Conservation (phyloP, 2,888 invertebrate genomes). For the Dugesia japonica region DNA sequence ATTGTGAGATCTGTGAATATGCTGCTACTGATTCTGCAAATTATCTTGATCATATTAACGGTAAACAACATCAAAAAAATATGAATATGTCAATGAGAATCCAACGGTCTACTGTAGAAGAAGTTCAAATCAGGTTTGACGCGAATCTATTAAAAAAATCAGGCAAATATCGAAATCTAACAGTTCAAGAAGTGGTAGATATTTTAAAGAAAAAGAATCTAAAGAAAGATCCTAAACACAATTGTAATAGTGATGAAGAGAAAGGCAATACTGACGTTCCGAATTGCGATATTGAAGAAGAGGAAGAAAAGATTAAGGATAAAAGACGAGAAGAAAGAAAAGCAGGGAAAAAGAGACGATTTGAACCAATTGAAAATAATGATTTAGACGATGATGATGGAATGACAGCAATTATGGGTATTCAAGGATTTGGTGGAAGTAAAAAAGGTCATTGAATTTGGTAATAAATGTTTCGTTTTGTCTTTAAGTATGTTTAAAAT, state of each 20-base stretch:
- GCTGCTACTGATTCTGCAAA: background rate
- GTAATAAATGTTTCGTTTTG: too few species aligned
- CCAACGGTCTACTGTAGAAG: background rate
- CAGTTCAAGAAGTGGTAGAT: background rate
- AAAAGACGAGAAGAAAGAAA: background rate
- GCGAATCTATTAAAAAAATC: background rate
- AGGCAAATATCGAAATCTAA: background rate
- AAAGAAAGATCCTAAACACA: background rate
- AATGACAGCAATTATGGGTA: background rate
- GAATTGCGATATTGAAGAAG: background rate
- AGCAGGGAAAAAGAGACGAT: background rate
- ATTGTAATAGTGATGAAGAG: background rate
- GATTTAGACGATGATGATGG: background rate
- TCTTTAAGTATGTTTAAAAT: too few species aligned
- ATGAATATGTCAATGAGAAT: slow-evolving; percentile 11
- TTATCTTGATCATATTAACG: background rate
- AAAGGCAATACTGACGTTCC: background rate
- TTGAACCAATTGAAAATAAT: background rate
- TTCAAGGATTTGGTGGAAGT: background rate
- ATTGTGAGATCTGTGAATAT: background rate
- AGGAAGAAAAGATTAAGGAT: background rate
- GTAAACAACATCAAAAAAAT: background rate
- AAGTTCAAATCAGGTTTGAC: background rate
- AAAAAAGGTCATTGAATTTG: background rate
- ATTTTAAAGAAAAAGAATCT: background rate